Evolutionary conservation across 2,113 vertebrate species (phyloP).

Genomic region (Sialia sialis): DNA sequence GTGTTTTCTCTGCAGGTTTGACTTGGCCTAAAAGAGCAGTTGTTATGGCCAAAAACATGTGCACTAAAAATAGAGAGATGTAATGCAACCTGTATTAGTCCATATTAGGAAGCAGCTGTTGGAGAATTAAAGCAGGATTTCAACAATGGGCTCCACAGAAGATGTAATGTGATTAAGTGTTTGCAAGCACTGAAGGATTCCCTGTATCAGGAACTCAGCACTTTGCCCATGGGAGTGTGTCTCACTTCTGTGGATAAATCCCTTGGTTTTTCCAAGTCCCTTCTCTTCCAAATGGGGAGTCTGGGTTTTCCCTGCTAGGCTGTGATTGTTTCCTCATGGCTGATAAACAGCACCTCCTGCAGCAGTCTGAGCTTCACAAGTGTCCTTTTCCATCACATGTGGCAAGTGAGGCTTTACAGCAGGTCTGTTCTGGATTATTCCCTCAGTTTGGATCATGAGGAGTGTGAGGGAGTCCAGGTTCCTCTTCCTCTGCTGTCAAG

Average conservation of each 20-base stretch:
- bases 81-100: conserved; percentile 57
- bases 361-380: neutral
- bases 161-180: conserved; percentile 32
- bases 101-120: conserved; percentile 66
- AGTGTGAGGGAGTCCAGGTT: neutral
- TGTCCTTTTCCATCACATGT: neutral
- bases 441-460: neutral
- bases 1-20: conserved; percentile 53
- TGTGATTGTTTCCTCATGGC: conserved; percentile 45
- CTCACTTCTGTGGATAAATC: conserved; percentile 21
- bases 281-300: neutral
- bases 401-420: neutral
- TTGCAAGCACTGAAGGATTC: conserved; percentile 2
- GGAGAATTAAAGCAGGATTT: conserved; percentile 48
- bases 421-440: neutral
- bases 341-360: neutral
- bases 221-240: neutral
- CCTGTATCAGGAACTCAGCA: neutral
- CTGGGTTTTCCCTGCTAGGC: neutral
- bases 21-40: conserved; percentile 36
- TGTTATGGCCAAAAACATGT: conserved; percentile 55
- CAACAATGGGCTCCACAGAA: neutral
- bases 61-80: conserved; percentile 64
- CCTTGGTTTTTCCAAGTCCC: neutral
- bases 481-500: neutral